Conservation (phyloP, 2,113 vertebrate species). For the Rhinolophus sinicus region DNA sequence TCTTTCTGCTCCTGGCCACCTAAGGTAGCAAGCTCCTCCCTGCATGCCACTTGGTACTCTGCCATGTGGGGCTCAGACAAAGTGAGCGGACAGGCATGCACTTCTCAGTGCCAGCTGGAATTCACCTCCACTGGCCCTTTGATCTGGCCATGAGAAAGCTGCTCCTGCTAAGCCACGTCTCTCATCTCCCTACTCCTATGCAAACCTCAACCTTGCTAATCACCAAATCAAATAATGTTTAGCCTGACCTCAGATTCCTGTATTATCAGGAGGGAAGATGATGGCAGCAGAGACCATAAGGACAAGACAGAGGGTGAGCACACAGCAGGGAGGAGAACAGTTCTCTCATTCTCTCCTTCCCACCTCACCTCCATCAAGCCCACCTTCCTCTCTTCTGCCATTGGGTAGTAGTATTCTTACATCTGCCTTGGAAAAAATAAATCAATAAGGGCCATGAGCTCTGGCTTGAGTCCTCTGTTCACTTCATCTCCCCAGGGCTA, state of each 20-base stretch:
- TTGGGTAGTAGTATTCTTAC: not conserved
- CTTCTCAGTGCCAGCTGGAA: not conserved
- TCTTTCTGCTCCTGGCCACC: not conserved
- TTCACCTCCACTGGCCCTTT: not conserved
- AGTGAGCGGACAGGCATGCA: not conserved
- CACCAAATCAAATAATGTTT: not conserved
- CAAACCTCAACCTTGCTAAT: not conserved
- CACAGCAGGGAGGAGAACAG: not conserved
- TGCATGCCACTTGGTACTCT: not conserved
- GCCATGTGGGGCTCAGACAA: not conserved
- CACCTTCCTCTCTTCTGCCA: not conserved
- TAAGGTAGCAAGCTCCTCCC: not conserved
- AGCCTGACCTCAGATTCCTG: not conserved
- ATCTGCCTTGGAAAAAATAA: not conserved
- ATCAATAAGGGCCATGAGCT: not conserved
- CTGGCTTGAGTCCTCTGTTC: not conserved
- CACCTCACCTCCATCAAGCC: not conserved
- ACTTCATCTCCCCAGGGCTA: not conserved
- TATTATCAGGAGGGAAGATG: not conserved
- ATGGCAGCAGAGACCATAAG: not conserved
- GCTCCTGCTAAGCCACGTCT: not conserved
- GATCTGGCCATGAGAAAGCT: not conserved
- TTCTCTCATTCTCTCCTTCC: not conserved
- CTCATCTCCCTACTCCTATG: not conserved
- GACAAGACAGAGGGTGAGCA: not conserved